Base-by-base conservation (phyloP, 2,113 vertebrate genomes). In the Caretta caretta region DNA sequence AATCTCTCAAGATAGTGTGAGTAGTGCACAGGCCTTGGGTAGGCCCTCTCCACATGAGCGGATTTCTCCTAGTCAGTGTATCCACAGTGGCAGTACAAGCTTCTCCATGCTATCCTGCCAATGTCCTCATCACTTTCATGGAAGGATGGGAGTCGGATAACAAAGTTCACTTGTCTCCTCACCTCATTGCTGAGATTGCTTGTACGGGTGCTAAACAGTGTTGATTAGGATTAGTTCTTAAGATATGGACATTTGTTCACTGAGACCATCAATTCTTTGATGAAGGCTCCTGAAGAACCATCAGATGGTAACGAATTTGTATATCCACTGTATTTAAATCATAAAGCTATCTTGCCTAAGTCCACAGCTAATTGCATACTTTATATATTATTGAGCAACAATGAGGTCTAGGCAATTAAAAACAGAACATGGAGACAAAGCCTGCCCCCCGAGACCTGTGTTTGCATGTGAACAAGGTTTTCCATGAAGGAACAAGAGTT, bases 381-480 rank as follows among this genome's bases (percentile, higher is more conserved):
- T 0, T 0, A 38, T 12, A 3, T 48, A 8, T 56, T 50, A 59
- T 25, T n/a, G 16, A 83, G 7, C 14, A 24, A 81, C 50, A 0
- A 0, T 7, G 7, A 0, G 5, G 27, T 7, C 8, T 29, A 13
- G 69, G 48, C 0, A 0, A 27, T 2, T 65, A 22, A 20, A 53
- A 0, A 0, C 8, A 62, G 8, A 19, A 54, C n/a, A 46, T 9
- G 22, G 38, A 46, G 22, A 76, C 5, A 46, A 76, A 76, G 20
- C 53, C 53, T 10, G 2, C 10, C 11, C 3, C 38, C 38, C 42
- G 22, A 42, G 2, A 80, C 4, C 1, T 14, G 2, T 0, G 53
- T 93, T 87, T 91, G 75, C 88, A 22, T 46, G n/a, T 80, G 89
- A 90, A 9, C 42, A 89, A 87, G 42, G 31, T 5, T 38, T 69